Evolutionary conservation across 2,797 vertebrate species (phyloP).

Genomic region (Phrynocephalus vlangalii): DNA sequence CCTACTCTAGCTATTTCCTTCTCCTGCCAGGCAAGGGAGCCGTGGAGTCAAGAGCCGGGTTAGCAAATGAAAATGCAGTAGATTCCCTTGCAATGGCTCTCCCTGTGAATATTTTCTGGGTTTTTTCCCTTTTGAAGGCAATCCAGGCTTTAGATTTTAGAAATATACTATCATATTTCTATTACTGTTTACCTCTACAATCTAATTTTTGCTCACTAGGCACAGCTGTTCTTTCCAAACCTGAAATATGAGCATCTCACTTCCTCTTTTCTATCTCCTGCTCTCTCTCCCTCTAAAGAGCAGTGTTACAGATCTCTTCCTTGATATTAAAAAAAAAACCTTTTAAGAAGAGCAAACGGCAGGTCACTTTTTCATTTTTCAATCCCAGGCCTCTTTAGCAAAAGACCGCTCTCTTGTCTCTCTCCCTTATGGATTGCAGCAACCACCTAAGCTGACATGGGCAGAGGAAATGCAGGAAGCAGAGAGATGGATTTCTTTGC

Average conservation of each 20-base stretch:
- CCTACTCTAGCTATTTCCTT: constrained; percentile 46
- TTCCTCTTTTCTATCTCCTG: neutral
- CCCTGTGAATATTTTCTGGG: neutral
- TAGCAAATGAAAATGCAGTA: constrained; percentile 48
- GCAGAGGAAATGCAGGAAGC: neutral
- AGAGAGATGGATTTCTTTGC: constrained; percentile 2
- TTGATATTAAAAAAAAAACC: neutral
- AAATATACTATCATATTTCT: neutral
- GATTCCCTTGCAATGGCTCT: constrained; percentile 27
- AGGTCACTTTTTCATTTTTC: neutral
- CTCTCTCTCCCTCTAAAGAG: neutral
- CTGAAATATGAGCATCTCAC: neutral
- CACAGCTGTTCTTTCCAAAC: neutral
- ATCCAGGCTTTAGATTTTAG: too few relatives aligned
- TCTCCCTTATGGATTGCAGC: neutral
- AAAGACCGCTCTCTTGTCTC: neutral
- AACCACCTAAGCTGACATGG: constrained; percentile 11
- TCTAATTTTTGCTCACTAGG: neutral
- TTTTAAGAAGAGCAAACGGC: neutral
- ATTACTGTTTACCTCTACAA: neutral
- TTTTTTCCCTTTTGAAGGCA: neutral
- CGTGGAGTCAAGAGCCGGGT: constrained; percentile 32
- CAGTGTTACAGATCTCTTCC: neutral
- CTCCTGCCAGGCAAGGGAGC: constrained; percentile 49
- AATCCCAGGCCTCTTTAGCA: constrained; percentile 7